Conservation (phyloP, 1,140 invertebrate genomes). For the Meteorus sp. region DNA sequence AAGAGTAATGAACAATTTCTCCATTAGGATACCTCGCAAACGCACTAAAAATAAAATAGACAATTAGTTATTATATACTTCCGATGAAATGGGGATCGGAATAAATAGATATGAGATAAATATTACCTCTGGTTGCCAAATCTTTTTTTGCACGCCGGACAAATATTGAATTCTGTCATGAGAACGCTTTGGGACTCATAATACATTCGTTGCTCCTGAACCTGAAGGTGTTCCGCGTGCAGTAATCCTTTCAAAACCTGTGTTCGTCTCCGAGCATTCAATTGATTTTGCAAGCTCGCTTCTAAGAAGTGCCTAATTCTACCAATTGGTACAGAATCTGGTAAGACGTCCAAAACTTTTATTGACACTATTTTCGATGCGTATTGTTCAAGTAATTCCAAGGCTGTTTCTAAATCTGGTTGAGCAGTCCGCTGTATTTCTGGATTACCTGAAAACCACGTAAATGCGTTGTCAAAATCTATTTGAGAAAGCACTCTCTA, state of each 20-base stretch:
- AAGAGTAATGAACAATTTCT: constrained; percentile 90
- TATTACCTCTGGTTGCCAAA: constrained; percentile 84
- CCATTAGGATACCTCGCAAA: constrained; percentile 91
- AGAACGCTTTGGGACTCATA: constrained; percentile 80
- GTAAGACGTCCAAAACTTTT: constrained; percentile 73
- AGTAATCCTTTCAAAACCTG: constrained; percentile 82
- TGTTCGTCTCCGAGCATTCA: constrained; percentile 69
- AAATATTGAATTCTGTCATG: constrained; percentile 85
- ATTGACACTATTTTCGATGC: constrained; percentile 80
- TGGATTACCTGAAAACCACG: constrained; percentile 61
- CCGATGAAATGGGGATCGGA: constrained; percentile 7
- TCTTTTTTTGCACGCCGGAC: constrained; percentile 88
- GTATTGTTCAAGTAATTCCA: constrained; percentile 79
- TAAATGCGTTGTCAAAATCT: constrained; percentile 40
- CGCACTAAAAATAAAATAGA: constrained; percentile 65
- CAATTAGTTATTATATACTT: constrained; percentile 27
- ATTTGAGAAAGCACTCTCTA: constrained; percentile 21
- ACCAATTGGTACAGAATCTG: constrained; percentile 72
- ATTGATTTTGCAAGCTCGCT: constrained; percentile 73
- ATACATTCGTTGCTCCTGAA: constrained; percentile 77
- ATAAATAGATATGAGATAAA: constrained; percentile 24
- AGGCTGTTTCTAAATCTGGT: constrained; percentile 76
- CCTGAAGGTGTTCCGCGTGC: constrained; percentile 79
- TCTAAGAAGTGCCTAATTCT: constrained; percentile 78
- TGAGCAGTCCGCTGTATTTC: constrained; percentile 58